phyloP scores from a whole-genome alignment of 1,140 invertebrate genomes.

The Diploscapter pachys region DNA sequence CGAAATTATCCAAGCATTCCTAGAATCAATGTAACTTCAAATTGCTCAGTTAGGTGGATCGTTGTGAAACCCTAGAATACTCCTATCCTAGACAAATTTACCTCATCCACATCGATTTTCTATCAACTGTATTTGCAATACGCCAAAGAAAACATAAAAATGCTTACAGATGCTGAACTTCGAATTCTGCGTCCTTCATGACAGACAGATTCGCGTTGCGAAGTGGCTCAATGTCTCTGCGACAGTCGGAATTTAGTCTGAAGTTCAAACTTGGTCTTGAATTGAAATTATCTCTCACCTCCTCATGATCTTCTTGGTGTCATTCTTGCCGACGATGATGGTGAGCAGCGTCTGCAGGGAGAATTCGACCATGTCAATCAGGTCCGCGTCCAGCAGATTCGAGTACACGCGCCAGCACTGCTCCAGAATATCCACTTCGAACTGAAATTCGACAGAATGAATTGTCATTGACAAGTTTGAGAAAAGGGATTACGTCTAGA shows the following conservation, averaged over 20 bases:
- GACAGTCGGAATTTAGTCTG: conserved; percentile 7
- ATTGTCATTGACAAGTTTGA: not conserved
- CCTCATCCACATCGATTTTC: not conserved
- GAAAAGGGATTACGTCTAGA: too few relatives aligned
- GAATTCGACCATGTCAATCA: conserved; percentile 12
- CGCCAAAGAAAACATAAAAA: too few relatives aligned
- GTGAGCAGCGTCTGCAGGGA: conserved; percentile 14
- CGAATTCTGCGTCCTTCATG: not conserved
- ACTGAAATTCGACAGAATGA: conserved; percentile 6
- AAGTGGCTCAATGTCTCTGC: conserved; percentile 14
- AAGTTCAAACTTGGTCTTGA: too few relatives aligned
- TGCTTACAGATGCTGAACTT: too few relatives aligned
- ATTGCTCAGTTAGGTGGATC: too few relatives aligned
- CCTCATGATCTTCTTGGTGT: conserved; percentile 2
- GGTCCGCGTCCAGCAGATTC: not conserved
- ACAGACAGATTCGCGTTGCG: not conserved
- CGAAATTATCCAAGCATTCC: too few relatives aligned
- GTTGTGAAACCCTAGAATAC: not conserved
- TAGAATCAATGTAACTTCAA: too few relatives aligned
- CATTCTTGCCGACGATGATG: not conserved
- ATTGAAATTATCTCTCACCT: too few relatives aligned
- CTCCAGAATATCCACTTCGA: conserved; percentile 9
- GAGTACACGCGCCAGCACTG: conserved; percentile 12
- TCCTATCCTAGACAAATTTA: not conserved
- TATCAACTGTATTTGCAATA: too few relatives aligned